phyloP scores from a whole-genome alignment of 2,113 vertebrate genomes.

The rat (Rattus norvegicus) region GRCr8 NC_086021.1:137657501-137658000 shows the following conservation, averaged over 20 bases:
- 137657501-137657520: background rate
- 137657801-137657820: background rate
- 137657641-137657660: background rate
- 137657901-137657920: background rate
- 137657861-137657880: background rate
- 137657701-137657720: background rate
- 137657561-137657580: background rate
- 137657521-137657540: background rate
- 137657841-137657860: background rate
- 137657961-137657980: background rate
- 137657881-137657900: background rate
- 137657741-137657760: background rate
- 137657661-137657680: background rate
- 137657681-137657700: background rate
- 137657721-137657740: background rate
- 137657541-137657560: background rate
- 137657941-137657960: background rate
- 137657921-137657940: background rate
- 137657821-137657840: background rate
- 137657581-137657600: background rate
- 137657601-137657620: background rate
- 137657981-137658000: background rate
- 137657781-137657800: background rate
- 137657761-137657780: background rate
- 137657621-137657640: background rate